A percentile compares a stretch with the other conserved stretches of the same genome.
phyloP scores from a whole-genome alignment of 2,797 vertebrate genomes.

The Malurus leucopterus region DNA sequence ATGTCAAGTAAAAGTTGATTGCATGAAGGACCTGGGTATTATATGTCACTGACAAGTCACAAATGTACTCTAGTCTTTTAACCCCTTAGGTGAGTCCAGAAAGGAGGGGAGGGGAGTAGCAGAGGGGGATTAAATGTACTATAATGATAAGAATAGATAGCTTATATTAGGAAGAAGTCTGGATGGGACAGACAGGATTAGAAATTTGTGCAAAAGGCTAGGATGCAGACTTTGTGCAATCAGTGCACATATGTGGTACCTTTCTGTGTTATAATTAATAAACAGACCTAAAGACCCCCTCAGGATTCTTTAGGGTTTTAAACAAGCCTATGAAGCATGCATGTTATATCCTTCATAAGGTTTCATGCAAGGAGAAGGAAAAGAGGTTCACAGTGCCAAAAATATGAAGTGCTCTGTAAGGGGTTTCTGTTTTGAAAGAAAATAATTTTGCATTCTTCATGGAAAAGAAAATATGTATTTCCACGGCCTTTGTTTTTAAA shows the following conservation, averaged over 20 bases:
- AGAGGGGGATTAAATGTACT: slow-evolving; percentile 82
- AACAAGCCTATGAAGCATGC: slow-evolving; percentile 15
- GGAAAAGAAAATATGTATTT: not conserved
- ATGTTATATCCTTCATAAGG: slow-evolving; percentile 15
- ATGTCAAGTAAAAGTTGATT: slow-evolving; percentile 99
- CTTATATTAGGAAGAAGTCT: slow-evolving; percentile 52
- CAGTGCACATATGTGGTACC: slow-evolving; percentile 36
- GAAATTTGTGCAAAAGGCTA: slow-evolving; percentile 52
- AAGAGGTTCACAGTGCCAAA: not conserved
- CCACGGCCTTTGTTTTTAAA: not conserved
- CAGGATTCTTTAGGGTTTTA: slow-evolving; percentile 41
- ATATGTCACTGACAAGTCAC: slow-evolving; percentile 97
- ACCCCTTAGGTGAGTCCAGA: slow-evolving; percentile 77
- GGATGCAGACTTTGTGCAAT: slow-evolving; percentile 45
- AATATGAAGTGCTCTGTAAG: slow-evolving; percentile 8
- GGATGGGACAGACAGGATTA: slow-evolving; percentile 61
- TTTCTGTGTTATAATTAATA: slow-evolving; percentile 53
- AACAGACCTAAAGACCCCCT: slow-evolving; percentile 27
- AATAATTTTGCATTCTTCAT: slow-evolving; percentile 4
- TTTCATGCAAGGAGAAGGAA: slow-evolving; percentile 11
- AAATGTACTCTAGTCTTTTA: slow-evolving; percentile 90
- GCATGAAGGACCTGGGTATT: slow-evolving; percentile 91
- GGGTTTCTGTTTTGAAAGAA: slow-evolving; percentile 40
- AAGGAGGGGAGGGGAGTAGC: slow-evolving; percentile 59
- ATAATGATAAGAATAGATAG: slow-evolving; percentile 81